A percentile compares a stretch with the other conserved stretches of the same genome.
These are phyloP conservation scores for Drosophila birchii DNA, from an alignment of 2,888 invertebrate species.

Conservation along the genomic window DNA sequence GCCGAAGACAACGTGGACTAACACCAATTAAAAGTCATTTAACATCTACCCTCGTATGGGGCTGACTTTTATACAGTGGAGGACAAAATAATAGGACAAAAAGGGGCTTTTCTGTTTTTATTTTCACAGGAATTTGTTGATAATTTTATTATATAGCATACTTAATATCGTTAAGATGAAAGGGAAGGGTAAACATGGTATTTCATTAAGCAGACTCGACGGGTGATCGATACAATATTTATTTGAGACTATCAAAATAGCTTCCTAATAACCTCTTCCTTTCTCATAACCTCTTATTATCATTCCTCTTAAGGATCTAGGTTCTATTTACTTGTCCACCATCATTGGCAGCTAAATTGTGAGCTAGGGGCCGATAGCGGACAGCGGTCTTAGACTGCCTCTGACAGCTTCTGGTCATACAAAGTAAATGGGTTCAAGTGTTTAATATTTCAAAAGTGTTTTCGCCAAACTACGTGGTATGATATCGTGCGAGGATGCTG, in stretches of 20 bases:
- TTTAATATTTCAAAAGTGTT: conserved; percentile 62
- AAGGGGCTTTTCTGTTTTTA: too few species aligned
- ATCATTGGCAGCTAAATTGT: not conserved
- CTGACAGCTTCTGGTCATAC: conserved; percentile 47
- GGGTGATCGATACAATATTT: too few species aligned
- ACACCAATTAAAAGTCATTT: conserved; percentile 80
- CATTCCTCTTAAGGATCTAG: too few species aligned
- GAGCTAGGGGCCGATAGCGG: conserved; percentile 11
- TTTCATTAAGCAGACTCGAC: too few species aligned
- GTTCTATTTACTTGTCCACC: not conserved
- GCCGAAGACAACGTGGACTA: conserved; percentile 55
- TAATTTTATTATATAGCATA: not conserved
- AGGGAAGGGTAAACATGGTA: not conserved
- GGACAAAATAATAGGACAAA: not conserved
- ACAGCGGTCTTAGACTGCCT: conserved; percentile 12
- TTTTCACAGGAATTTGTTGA: not conserved
- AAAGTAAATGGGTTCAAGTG: conserved; percentile 65
- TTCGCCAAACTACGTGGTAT: conserved; percentile 50
- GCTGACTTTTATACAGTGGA: not conserved
- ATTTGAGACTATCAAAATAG: too few species aligned
- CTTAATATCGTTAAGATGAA: not conserved
- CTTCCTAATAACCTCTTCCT: too few species aligned
- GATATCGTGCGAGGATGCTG: conserved; percentile 34
- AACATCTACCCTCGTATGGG: conserved; percentile 54
- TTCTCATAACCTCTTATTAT: too few species aligned